phyloP scores from a whole-genome alignment of 2,888 invertebrate species.

The Pammene fasciana region DNA sequence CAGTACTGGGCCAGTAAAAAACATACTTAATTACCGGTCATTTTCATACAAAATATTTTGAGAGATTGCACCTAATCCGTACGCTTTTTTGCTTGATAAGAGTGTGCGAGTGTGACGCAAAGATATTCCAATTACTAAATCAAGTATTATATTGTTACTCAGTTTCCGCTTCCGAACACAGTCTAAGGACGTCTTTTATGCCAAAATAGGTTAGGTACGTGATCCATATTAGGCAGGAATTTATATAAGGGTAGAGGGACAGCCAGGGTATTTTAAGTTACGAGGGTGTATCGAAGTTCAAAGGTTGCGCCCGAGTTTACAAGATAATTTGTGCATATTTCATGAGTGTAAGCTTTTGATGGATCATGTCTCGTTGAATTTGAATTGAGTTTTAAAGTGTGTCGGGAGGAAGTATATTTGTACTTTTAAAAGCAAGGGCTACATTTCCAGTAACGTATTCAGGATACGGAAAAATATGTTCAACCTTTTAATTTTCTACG shows the following conservation, averaged over 20 bases:
- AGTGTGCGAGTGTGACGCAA: too few species aligned
- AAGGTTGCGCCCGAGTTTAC: constrained; percentile 23
- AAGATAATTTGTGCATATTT: constrained; percentile 36
- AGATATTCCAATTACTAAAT: too few species aligned
- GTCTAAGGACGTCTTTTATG: not conserved
- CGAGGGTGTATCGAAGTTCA: constrained; percentile 16
- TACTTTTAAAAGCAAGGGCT: not conserved
- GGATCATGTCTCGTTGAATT: constrained; percentile 27
- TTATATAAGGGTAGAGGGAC: constrained; percentile 34
- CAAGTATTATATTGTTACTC: not conserved
- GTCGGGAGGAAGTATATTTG: too few species aligned
- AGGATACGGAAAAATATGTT: too few species aligned
- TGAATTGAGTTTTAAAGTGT: constrained; percentile 6
- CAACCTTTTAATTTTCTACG: too few species aligned
- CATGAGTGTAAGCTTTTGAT: constrained; percentile 30
- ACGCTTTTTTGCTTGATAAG: too few species aligned
- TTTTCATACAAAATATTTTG: too few species aligned
- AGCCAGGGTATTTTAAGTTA: constrained; percentile 23
- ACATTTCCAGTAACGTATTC: too few species aligned
- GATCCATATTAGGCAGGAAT: constrained; percentile 23
- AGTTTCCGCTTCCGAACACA: not conserved
- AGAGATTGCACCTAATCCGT: too few species aligned
- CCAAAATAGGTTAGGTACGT: constrained; percentile 24
- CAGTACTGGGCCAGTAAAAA: too few species aligned
- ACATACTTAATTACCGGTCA: too few species aligned